Evolutionary conservation across 2,113 vertebrate genomes (phyloP), one percentile per base, ranked within the genome.

Genomic region (Colinus virginianus): DNA sequence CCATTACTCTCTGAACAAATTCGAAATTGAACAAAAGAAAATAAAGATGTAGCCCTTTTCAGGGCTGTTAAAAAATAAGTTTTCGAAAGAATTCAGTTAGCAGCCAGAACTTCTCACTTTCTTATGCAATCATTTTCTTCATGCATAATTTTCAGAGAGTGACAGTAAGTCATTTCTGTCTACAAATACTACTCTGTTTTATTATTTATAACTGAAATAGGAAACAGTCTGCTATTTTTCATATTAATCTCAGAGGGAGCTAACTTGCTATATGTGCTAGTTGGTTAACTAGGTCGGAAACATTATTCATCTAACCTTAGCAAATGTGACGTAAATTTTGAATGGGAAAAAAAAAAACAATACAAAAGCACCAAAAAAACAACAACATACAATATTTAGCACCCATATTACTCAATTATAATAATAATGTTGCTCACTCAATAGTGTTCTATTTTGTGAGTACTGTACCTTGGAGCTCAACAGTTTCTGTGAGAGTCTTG

Each of bases 221-320:
- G 48, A 48, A 81, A 43, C 43, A 94, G 34, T n/a, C 75, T 90
- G 76, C 51, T 71, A 43, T 66, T 85, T 82, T 91, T 76, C 34
- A 46, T 61, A 53, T 19, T 72, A 78, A 36, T 87, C 40, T 95
- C 82, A 51, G 58, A 76, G 62, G 56, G 8, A 84, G 3, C 1
- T 63, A 84, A 63, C 9, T 81, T 71, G 75, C 56, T 87, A 34
- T 59, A 49, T 42, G 28, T 45, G n/a, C 6, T 78, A 81, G 55
- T 62, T 90, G 62, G 53, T 67, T 92, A 89, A 89, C 84, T 84
- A 87, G 45, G 32, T 48, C 84, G 62, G 77, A 95, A 92, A 85
- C 13, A 87, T 87, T 95, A 85, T 19, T 82, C 94, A 94, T 87
- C 17, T 78, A 90, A 82, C 36, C 59, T 89, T 77, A 77, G 70